Percentiles rank a stretch among this genome's conserved stretches.
Evolutionary conservation across 2,113 vertebrate species (phyloP).

Genomic region (Sigmodon hispidus): DNA sequence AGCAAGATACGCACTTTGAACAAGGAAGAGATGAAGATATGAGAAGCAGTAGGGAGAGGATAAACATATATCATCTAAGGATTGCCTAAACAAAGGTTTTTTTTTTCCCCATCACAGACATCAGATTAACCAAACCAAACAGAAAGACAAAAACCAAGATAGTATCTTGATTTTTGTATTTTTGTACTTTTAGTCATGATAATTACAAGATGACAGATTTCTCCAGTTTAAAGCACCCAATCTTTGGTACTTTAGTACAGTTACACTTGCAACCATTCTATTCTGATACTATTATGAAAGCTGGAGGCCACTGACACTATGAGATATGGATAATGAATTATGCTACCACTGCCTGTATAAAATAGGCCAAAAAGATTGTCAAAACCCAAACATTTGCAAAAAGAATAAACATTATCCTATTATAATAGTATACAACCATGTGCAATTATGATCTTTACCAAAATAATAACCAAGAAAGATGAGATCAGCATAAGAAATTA

Average conservation of each 20-base stretch:
- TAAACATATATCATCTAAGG: not conserved
- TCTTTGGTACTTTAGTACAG: not conserved
- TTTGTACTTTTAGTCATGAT: not conserved
- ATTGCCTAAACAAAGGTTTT: not conserved
- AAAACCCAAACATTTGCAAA: not conserved
- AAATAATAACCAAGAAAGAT: not conserved
- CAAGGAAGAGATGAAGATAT: not conserved
- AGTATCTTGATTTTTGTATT: not conserved
- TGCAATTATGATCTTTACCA: not conserved
- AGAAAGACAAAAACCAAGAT: not conserved
- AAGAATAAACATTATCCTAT: too few species aligned
- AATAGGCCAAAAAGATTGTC: not conserved
- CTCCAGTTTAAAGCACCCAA: not conserved
- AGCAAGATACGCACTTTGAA: not conserved
- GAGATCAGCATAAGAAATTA: not conserved
- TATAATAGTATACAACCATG: not conserved
- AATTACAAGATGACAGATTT: not conserved
- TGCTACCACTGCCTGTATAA: not conserved
- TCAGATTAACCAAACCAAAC: not conserved
- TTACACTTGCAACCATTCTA: not conserved
- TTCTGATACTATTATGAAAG: not conserved
- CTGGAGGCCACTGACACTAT: not conserved
- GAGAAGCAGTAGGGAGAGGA: not conserved
- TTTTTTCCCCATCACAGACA: not conserved
- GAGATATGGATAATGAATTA: not conserved